Conservation (phyloP, 1,140 invertebrate genomes). For the Kradibia gibbosae region DNA sequence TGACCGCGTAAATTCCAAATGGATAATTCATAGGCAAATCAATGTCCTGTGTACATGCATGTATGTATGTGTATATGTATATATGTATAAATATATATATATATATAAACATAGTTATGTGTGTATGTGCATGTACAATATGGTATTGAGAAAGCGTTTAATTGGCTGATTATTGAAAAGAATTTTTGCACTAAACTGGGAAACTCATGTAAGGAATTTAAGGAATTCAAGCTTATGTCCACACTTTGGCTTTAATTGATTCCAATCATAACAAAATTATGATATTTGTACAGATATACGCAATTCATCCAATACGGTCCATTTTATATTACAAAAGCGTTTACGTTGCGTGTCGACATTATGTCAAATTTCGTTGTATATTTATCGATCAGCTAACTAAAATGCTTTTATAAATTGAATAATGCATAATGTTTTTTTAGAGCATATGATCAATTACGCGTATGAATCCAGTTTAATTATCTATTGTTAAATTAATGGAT, state of each 20-base stretch:
- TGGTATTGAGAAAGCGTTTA: neutral
- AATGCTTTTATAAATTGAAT: neutral
- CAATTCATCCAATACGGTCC: neutral
- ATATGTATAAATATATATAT: neutral
- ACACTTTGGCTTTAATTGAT: constrained; percentile 34
- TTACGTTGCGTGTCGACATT: neutral
- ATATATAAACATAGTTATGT: too few species aligned
- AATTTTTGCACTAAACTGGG: neutral
- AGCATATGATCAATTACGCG: neutral
- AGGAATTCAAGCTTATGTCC: constrained; percentile 12
- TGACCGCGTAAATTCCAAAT: neutral
- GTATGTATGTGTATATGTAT: too few species aligned
- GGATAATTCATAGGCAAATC: constrained; percentile 26
- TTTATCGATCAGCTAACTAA: neutral
- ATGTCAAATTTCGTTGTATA: neutral
- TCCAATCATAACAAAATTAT: constrained; percentile 25
- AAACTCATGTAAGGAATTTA: neutral
- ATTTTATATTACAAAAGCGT: constrained; percentile 28
- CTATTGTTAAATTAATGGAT: neutral
- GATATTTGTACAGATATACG: neutral
- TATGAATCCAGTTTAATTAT: neutral
- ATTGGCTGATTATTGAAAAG: constrained; percentile 20
- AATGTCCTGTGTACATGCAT: neutral
- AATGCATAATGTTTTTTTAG: neutral
- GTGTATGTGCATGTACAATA: neutral